Base-by-base conservation (phyloP, 2,888 invertebrate species). In the Alcis repandata region DNA sequence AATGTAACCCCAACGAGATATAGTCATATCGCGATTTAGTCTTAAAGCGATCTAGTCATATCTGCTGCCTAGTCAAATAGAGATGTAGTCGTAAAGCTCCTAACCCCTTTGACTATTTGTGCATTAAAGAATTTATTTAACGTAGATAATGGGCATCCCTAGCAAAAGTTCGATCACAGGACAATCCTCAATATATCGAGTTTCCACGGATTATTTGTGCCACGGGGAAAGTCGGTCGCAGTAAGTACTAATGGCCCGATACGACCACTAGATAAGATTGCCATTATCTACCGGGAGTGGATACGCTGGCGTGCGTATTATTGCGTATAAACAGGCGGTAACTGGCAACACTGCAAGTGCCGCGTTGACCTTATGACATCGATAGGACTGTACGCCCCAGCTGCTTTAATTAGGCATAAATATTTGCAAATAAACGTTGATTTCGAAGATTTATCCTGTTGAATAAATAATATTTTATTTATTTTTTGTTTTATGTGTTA, bases 171-270 rank as follows among this genome's bases (percentile, higher is more conserved):
- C 27, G 27, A 38, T n/a, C 38, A n/a, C 15, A 32, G 32, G 32
- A 32, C 32, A 32, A 49, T 49, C 48, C 32, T n/a, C 27, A 43
- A 19, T 27, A 49, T n/a, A 27, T 27, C 27, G 27, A 27, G 3
- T 6, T 6, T 4, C 27, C 27, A 27, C 27, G 6, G 27, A 6
- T 33, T 9, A 32, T 15, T 17, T 49, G 33, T 27, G 40, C 51
- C 61, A 72, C 71, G 80, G 91, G 88, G 91, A 92, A 92, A 92
- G 92, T 92, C 85, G 90, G 91, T 81, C 88, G 86, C 75, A 19
- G 4, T 49, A 41, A 19, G 15, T 54, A 76, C 83, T 90, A 90
- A 90, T 89, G 83, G 89, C 78, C 77, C 75, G 87, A 87, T 89
- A 87, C 85, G 78, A 79, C 74, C 68, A 72, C 70, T 67, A 73